phyloP scores from a whole-genome alignment of 2,888 invertebrate genomes.

The Zeuzera pyrina region DNA sequence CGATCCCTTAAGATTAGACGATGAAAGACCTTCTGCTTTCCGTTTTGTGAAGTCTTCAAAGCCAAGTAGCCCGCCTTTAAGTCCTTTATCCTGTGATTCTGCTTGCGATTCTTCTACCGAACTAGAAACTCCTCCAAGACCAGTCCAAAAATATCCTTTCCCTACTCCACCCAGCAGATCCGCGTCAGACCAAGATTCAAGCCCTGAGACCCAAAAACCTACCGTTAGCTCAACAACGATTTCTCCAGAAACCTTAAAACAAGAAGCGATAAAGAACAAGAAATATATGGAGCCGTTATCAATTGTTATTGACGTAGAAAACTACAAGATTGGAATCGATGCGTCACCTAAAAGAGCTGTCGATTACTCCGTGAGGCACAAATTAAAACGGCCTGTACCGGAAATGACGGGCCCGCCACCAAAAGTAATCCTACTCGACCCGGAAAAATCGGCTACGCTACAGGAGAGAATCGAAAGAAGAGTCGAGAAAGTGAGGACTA shows the following conservation, averaged over 20 bases:
- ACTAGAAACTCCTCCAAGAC: conserved; percentile 65
- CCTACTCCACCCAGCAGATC: conserved; percentile 76
- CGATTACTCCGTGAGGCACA: conserved; percentile 58
- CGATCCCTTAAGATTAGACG: conserved; percentile 58
- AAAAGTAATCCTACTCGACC: conserved; percentile 39
- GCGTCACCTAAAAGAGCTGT: conserved; percentile 63
- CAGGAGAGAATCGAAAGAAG: conserved; percentile 13
- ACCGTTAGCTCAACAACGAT: conserved; percentile 72
- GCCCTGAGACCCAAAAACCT: conserved; percentile 63
- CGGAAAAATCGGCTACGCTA: conserved; percentile 21
- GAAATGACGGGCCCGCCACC: conserved; percentile 37
- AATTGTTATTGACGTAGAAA: conserved; percentile 64
- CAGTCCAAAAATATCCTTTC: conserved; percentile 53
- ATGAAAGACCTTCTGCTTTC: conserved; percentile 58
- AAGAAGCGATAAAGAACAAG: conserved; percentile 42
- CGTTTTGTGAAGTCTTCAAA: conserved; percentile 52
- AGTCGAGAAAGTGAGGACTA: conserved; percentile 9
- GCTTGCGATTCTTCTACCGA: conserved; percentile 76
- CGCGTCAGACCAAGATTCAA: conserved; percentile 68
- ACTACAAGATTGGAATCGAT: conserved; percentile 62
- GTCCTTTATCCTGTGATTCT: conserved; percentile 80
- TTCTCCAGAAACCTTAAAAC: conserved; percentile 51
- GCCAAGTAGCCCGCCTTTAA: conserved; percentile 78
- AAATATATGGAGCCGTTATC: conserved; percentile 61
- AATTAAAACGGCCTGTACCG: conserved; percentile 47